These are phyloP conservation scores for Drosophila robusta DNA, from an alignment of 2,888 invertebrate species.

Conservation along the genomic window DNA sequence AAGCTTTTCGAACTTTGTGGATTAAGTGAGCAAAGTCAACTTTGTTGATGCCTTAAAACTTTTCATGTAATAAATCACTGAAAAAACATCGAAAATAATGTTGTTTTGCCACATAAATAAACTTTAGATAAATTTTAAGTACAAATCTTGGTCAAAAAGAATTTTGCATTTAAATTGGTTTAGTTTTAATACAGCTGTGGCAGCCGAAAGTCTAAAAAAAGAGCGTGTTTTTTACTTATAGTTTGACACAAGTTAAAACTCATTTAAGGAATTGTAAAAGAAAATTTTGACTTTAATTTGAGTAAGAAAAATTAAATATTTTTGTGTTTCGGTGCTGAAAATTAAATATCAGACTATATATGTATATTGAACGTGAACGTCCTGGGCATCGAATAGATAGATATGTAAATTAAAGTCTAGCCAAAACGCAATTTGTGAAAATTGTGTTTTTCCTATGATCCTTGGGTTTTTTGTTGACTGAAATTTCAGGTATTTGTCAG, in stretches of 20 bases:
- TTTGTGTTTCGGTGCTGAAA: too few species aligned
- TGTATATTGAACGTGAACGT: too few species aligned
- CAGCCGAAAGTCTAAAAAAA: too few species aligned
- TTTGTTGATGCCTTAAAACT: background rate
- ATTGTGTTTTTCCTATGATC: background rate
- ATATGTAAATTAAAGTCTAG: background rate
- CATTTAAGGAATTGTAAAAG: too few species aligned
- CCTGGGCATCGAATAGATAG: background rate
- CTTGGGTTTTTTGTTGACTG: background rate
- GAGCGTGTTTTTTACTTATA: too few species aligned
- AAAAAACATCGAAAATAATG: background rate
- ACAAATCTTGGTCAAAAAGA: background rate
- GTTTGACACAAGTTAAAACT: too few species aligned
- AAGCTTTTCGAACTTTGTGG: background rate
- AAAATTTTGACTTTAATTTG: too few species aligned
- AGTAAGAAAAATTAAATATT: too few species aligned
- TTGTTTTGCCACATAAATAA: background rate
- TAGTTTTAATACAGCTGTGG: background rate
- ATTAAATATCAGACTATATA: too few species aligned
- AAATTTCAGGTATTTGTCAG: constrained; percentile 19
- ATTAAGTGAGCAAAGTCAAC: constrained; percentile 4
- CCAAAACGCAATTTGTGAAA: background rate
- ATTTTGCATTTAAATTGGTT: background rate
- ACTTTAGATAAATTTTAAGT: background rate
- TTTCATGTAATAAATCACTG: background rate